Conservation (phyloP, 64 coral and sea anemone genomes). For the Dendronephthya gigantea region DNA sequence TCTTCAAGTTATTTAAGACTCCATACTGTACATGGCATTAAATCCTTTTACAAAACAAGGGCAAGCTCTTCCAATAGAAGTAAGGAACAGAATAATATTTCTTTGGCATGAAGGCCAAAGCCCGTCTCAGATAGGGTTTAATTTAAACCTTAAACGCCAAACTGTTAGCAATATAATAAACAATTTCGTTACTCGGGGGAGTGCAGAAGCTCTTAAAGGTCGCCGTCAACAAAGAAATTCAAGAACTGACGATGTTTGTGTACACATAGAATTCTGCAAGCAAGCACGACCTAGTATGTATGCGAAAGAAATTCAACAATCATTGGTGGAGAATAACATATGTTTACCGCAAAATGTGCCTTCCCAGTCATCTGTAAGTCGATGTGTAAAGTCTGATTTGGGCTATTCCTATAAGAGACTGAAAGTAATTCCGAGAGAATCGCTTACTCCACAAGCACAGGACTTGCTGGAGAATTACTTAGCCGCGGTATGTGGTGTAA, state of each 20-base stretch:
- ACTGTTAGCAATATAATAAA: background rate
- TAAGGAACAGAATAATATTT: background rate
- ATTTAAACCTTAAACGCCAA: slow-evolving; percentile 5
- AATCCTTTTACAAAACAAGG: slow-evolving; percentile 26
- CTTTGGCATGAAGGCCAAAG: slow-evolving; percentile 22
- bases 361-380: background rate
- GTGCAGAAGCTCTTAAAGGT: background rate
- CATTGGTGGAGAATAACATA: background rate
- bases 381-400: background rate
- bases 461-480: background rate
- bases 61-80: background rate
- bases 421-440: background rate
- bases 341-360: background rate
- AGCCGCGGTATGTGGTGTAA: background rate
- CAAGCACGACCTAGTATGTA: background rate
- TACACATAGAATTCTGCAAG: background rate
- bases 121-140: slow-evolving; percentile 10
- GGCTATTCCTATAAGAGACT: background rate
- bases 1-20: too few species aligned
- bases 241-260: slow-evolving; percentile 37
- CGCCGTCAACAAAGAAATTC: background rate
- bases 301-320: background rate
- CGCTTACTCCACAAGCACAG: background rate
- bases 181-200: background rate
- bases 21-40: too few species aligned